These are phyloP conservation scores for Mythimna pallens DNA, from an alignment of 2,888 invertebrate species.

Conservation along the genomic window DNA sequence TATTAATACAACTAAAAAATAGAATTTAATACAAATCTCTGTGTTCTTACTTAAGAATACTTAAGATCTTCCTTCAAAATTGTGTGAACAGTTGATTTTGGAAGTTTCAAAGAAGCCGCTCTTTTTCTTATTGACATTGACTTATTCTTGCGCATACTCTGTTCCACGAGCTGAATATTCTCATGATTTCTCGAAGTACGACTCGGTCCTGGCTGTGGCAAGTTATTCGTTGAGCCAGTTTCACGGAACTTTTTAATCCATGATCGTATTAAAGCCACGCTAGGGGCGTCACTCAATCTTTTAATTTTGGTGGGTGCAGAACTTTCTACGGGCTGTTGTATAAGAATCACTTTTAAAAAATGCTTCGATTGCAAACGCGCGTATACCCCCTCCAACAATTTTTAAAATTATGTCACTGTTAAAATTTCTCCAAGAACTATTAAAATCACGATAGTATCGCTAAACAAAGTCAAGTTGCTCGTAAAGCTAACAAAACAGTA, in stretches of 20 bases:
- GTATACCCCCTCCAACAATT: background rate
- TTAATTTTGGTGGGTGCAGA: background rate
- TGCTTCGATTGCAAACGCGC: constrained; percentile 12
- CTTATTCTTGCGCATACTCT: constrained; percentile 6
- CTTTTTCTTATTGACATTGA: background rate
- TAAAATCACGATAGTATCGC: background rate
- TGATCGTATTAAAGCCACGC: constrained; percentile 5
- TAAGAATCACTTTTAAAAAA: constrained; percentile 8
- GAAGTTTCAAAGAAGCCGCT: constrained; percentile 7
- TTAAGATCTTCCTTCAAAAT: constrained; percentile 9
- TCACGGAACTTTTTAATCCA: constrained; percentile 14
- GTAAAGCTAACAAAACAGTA: constrained; percentile 23
- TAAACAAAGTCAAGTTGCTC: constrained; percentile 2
- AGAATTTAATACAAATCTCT: background rate
- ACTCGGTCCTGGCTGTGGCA: constrained; percentile 2
- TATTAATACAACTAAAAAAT: no score
- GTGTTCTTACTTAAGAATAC: constrained; percentile 1
- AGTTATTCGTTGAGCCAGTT: constrained; percentile 12
- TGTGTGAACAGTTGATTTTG: constrained; percentile 6
- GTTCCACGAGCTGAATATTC: constrained; percentile 10
- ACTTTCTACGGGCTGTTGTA: constrained; percentile 11
- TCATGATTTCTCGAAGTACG: background rate
- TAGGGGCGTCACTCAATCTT: constrained; percentile 14
- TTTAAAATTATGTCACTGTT: background rate
- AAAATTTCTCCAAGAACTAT: background rate